Percentiles rank a stretch among this genome's conserved stretches.
Conservation (phyloP, 2,797 vertebrate genomes). For the Myotis planiceps region DNA sequence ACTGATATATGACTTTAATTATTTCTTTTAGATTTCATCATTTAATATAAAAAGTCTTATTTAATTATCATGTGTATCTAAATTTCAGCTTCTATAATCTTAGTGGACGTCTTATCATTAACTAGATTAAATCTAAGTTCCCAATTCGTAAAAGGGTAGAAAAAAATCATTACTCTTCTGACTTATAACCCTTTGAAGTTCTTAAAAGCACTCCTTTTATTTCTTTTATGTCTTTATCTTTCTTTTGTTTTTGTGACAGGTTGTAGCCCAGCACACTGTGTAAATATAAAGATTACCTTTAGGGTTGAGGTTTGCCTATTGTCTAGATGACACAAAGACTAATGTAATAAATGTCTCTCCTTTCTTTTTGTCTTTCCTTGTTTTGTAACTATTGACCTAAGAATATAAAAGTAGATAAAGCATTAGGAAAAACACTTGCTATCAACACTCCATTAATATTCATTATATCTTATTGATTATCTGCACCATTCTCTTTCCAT, state of each 20-base stretch:
- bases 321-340: conserved; percentile 5
- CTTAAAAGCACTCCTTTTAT: neutral
- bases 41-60: neutral
- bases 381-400: conserved; percentile 4
- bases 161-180: neutral
- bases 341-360: neutral
- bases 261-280: neutral
- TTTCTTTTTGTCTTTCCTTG: neutral
- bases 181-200: neutral
- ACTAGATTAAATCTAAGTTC: neutral
- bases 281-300: neutral
- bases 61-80: neutral
- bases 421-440: neutral
- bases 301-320: neutral
- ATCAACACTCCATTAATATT: neutral
- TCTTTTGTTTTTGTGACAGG: neutral
- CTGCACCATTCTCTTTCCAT: neutral
- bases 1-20: neutral
- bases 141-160: neutral
- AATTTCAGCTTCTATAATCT: neutral
- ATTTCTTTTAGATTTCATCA: conserved; percentile 15
- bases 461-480: neutral
- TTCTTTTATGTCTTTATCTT: neutral
- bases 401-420: conserved; percentile 13
- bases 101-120: neutral